A percentile compares a stretch with the other conserved stretches of the same genome.
Evolutionary conservation across 2,888 invertebrate species (phyloP).

Genomic region (Caenorhabditis wallacei): DNA sequence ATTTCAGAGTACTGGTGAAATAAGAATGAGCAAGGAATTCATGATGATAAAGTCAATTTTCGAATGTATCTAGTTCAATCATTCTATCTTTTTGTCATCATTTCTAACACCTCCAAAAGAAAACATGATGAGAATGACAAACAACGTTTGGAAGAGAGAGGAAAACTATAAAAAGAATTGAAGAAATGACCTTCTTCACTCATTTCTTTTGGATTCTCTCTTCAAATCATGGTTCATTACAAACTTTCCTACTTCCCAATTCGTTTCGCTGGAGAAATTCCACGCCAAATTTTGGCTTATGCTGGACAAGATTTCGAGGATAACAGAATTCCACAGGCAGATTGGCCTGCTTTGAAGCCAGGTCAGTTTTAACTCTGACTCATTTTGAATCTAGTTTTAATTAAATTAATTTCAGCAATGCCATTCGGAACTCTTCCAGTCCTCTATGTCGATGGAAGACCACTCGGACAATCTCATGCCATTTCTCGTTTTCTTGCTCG

Average conservation of each 20-base stretch:
- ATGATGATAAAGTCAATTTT: conserved; percentile 2
- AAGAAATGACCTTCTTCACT: background rate
- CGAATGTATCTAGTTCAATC: conserved; percentile 31
- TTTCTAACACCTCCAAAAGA: conserved; percentile 20
- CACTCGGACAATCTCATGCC: conserved; percentile 71
- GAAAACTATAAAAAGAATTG: conserved; percentile 11
- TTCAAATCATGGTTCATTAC: conserved; percentile 53
- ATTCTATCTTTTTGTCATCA: conserved; percentile 28
- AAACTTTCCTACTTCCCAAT: conserved; percentile 55
- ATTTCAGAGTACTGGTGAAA: background rate
- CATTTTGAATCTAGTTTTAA: background rate
- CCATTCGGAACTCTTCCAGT: conserved; percentile 76
- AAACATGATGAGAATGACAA: conserved; percentile 34
- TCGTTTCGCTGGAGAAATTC: conserved; percentile 45
- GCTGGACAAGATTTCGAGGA: conserved; percentile 63
- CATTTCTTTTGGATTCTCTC: conserved; percentile 14
- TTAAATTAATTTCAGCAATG: conserved; percentile 56
- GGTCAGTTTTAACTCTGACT: conserved; percentile 49
- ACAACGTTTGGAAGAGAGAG: background rate
- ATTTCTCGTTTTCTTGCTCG: conserved; percentile 72
- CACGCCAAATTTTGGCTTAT: conserved; percentile 57
- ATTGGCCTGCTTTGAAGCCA: conserved; percentile 70
- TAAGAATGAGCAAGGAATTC: conserved; percentile 13
- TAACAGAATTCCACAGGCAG: conserved; percentile 58
- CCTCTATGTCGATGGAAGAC: conserved; percentile 74